Evolutionary conservation across 1,140 invertebrate species (phyloP).

Genomic region (Lepidurus couesii): DNA sequence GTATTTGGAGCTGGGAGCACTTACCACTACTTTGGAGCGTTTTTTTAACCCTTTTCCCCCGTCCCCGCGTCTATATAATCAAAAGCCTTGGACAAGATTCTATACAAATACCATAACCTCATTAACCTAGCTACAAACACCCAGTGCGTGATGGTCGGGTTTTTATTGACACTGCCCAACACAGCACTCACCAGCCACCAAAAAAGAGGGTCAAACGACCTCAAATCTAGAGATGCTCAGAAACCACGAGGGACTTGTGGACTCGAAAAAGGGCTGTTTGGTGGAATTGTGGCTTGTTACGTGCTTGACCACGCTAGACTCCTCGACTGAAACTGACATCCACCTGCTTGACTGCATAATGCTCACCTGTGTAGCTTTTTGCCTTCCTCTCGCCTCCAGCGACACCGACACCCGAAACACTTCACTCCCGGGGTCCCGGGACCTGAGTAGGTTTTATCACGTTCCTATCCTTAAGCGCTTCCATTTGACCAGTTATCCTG

Average conservation of each 20-base stretch:
- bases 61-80: no score
- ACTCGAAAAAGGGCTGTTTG: background rate
- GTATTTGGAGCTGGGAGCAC: no score
- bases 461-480: no score
- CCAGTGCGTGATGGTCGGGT: background rate
- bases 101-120: background rate
- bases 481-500: no score
- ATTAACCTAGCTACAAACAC: background rate
- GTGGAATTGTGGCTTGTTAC: background rate
- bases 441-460: background rate
- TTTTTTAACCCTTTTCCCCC: no score
- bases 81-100: no score
- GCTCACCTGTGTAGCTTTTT: background rate
- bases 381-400: slow-evolving; percentile 8
- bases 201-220: slow-evolving; percentile 5
- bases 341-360: slow-evolving; percentile 9
- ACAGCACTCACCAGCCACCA: background rate
- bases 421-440: slow-evolving; percentile 6
- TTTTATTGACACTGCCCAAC: background rate
- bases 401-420: background rate
- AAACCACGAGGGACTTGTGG: background rate
- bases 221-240: background rate
- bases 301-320: slow-evolving; percentile 5
- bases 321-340: background rate
- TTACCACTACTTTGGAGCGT: no score